phyloP scores from a whole-genome alignment of 2,113 vertebrate genomes.

The Rafetus swinhoei region DNA sequence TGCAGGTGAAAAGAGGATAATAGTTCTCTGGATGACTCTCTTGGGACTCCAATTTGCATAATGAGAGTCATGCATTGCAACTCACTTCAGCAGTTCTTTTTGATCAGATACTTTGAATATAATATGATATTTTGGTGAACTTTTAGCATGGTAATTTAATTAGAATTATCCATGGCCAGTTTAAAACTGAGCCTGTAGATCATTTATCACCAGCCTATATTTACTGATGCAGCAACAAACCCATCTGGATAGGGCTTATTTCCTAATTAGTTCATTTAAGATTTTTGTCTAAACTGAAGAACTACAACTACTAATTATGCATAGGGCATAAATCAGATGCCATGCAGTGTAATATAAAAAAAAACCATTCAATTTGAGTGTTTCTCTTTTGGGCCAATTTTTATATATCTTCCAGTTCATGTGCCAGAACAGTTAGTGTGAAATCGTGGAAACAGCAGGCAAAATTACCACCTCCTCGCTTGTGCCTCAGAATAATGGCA shows the following conservation, averaged over 20 bases:
- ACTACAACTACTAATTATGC: background rate
- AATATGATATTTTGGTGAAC: slow-evolving; percentile 62
- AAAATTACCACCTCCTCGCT: slow-evolving; percentile 26
- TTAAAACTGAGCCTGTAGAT: slow-evolving; percentile 67
- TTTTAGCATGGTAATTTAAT: slow-evolving; percentile 64
- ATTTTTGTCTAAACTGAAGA: slow-evolving; percentile 56
- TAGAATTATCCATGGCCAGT: slow-evolving; percentile 60
- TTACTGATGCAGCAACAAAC: slow-evolving; percentile 70
- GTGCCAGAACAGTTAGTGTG: slow-evolving; percentile 11
- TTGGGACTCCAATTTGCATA: slow-evolving; percentile 44
- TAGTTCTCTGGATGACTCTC: slow-evolving; percentile 24
- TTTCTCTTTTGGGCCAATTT: background rate
- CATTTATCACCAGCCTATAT: slow-evolving; percentile 67
- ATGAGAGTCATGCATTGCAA: slow-evolving; percentile 45
- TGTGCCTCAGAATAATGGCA: slow-evolving; percentile 28
- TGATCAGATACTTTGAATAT: slow-evolving; percentile 50
- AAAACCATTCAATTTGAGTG: background rate
- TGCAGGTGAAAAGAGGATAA: slow-evolving; percentile 58
- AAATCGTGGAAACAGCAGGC: slow-evolving; percentile 45
- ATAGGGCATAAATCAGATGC: slow-evolving; percentile 34
- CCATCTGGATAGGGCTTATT: slow-evolving; percentile 65
- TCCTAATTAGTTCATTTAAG: slow-evolving; percentile 73
- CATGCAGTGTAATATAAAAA: rapidly evolving
- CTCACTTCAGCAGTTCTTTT: slow-evolving; percentile 70
- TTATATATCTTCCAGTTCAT: background rate